Percentiles rank a stretch among this genome's conserved stretches.
These are phyloP conservation scores for Drosophila maculinotata DNA, from an alignment of 2,888 invertebrate genomes.

Conservation along the genomic window DNA sequence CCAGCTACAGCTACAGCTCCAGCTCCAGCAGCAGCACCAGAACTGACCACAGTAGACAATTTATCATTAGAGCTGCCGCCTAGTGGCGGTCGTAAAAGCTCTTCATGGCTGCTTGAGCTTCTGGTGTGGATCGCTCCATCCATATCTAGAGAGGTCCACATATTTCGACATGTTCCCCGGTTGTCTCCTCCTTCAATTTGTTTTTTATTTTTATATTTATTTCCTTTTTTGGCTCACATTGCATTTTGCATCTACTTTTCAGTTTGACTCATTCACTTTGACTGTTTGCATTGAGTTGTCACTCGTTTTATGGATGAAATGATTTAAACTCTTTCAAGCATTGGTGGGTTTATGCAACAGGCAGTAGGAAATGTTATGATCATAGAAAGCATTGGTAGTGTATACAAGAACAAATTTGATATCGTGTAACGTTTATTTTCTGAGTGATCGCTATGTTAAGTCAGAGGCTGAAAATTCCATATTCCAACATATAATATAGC, in stretches of 20 bases:
- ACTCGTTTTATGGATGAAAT: conserved; percentile 27
- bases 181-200: conserved; percentile 22
- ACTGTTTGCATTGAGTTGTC: conserved; percentile 38
- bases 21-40: conserved; percentile 1
- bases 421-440: too few relatives aligned
- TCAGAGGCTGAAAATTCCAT: too few relatives aligned
- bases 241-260: conserved; percentile 9
- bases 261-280: conserved; percentile 8
- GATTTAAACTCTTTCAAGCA: conserved; percentile 22
- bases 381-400: too few relatives aligned
- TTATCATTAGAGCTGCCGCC: conserved; percentile 75
- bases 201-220: conserved; percentile 12
- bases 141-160: conserved; percentile 3
- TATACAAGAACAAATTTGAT: too few relatives aligned
- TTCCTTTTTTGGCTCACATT: conserved; percentile 11
- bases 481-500: too few relatives aligned
- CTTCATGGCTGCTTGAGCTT: conserved; percentile 73
- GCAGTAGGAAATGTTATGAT: too few relatives aligned
- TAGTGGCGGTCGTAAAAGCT: conserved; percentile 67
- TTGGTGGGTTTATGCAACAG: neutral
- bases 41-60: conserved; percentile 71
- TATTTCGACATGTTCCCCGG: neutral
- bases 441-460: too few relatives aligned
- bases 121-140: conserved; percentile 33
- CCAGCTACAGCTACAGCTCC: conserved; percentile 4